Conservation (phyloP, 2,797 vertebrate species). For the Poecilia picta region DNA sequence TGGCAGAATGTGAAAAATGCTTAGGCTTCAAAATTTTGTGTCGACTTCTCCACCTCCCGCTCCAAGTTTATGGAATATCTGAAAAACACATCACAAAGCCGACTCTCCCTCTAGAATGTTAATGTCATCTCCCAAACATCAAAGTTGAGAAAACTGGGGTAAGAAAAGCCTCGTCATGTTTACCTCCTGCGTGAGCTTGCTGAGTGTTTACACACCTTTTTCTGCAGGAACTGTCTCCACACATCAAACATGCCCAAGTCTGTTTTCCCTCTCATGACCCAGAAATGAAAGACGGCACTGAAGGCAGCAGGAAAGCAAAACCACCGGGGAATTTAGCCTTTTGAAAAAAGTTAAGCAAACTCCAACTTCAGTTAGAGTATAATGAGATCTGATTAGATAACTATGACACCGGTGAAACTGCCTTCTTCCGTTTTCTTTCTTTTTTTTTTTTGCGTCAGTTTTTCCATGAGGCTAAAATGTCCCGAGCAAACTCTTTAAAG, state of each 20-base stretch:
- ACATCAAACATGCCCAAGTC: slow-evolving; percentile 60
- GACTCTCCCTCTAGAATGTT: slow-evolving; percentile 46
- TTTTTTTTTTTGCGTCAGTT: slow-evolving; percentile 5
- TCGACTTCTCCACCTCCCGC: slow-evolving; percentile 23
- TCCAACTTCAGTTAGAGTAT: slow-evolving; percentile 48
- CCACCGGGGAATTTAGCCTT: slow-evolving; percentile 52
- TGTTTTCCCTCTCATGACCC: slow-evolving; percentile 65
- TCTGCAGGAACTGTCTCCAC: slow-evolving; percentile 59
- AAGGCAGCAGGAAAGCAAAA: slow-evolving; percentile 40
- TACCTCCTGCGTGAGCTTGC: slow-evolving; percentile 56
- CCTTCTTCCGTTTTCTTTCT: not conserved
- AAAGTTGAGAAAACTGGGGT: slow-evolving; percentile 71
- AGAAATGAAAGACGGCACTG: slow-evolving; percentile 63
- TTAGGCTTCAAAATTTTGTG: slow-evolving; percentile 18
- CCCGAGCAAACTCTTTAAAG: not conserved
- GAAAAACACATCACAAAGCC: slow-evolving; percentile 27
- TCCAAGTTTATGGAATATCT: slow-evolving; percentile 41
- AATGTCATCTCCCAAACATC: slow-evolving; percentile 69
- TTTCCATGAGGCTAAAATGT: slow-evolving; percentile 13
- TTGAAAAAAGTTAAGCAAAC: slow-evolving; percentile 69
- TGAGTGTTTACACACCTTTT: slow-evolving; percentile 70
- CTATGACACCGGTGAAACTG: slow-evolving; percentile 25
- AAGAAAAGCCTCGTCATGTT: slow-evolving; percentile 64
- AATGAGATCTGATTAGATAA: slow-evolving; percentile 54
- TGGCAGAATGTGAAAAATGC: slow-evolving; percentile 10